Evolutionary conservation across 2,113 vertebrate genomes (phyloP).

Genomic region (Puffinus mauretanicus): DNA sequence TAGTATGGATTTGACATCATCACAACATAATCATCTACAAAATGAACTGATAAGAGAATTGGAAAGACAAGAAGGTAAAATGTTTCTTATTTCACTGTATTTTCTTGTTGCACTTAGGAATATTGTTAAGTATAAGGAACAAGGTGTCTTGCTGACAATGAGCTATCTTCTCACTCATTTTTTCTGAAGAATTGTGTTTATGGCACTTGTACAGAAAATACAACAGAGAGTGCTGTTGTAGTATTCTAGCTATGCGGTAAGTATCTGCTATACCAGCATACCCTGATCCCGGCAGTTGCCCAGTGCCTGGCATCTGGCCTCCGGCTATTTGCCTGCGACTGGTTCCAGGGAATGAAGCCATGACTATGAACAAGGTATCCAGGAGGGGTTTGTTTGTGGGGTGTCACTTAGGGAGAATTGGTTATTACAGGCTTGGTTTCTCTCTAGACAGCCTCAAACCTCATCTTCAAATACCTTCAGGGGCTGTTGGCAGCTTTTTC

Average conservation of each 20-base stretch:
- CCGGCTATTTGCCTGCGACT: neutral
- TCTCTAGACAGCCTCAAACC: neutral
- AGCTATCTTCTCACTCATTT: neutral
- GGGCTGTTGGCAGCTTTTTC: neutral
- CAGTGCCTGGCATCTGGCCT: neutral
- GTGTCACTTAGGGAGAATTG: neutral
- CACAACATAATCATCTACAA: neutral
- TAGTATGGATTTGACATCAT: slow-evolving; percentile 53
- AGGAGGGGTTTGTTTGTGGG: neutral
- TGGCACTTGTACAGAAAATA: neutral
- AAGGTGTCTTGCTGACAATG: neutral
- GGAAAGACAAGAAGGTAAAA: slow-evolving; percentile 67
- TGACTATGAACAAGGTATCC: neutral
- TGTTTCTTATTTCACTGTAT: neutral
- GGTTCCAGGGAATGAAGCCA: neutral
- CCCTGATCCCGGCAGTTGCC: neutral
- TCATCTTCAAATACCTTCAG: neutral
- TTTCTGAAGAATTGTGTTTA: neutral
- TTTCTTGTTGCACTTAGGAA: neutral
- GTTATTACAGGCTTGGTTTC: neutral
- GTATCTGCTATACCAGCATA: neutral
- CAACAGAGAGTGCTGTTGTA: neutral
- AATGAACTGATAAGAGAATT: neutral
- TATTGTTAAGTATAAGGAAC: neutral
- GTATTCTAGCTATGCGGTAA: neutral